Conservation (phyloP, 2,888 invertebrate genomes). For the Cremastinae sp. region DNA sequence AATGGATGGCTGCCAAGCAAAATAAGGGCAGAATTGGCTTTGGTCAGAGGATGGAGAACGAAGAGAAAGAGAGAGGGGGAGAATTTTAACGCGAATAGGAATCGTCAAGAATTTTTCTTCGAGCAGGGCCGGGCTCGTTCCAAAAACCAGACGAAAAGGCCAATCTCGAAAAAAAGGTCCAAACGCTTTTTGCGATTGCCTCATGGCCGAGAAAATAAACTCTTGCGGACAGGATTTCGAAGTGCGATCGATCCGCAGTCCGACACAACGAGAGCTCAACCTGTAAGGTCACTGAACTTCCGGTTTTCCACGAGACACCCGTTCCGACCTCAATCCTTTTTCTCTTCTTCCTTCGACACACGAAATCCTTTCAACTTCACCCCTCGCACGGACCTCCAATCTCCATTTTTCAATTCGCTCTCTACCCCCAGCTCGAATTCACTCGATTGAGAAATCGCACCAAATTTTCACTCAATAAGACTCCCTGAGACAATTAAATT, state of each 20-base stretch:
- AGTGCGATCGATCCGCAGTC: conserved; percentile 19
- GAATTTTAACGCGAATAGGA: conserved; percentile 35
- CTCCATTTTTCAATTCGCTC: too few relatives aligned
- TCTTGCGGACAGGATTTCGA: not conserved
- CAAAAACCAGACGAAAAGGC: not conserved
- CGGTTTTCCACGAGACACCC: conserved; percentile 28
- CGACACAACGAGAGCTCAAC: conserved; percentile 11
- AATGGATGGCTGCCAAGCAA: conserved; percentile 56
- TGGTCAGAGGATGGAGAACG: conserved; percentile 16
- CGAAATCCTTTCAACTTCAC: conserved; percentile 40
- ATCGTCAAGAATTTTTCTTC: conserved; percentile 42
- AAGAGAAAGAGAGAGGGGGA: too few relatives aligned
- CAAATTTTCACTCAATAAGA: too few relatives aligned
- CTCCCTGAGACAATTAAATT: too few relatives aligned
- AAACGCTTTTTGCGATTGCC: not conserved
- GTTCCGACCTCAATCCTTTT: conserved; percentile 16
- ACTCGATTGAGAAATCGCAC: too few relatives aligned
- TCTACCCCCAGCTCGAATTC: too few relatives aligned
- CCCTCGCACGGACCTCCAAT: conserved; percentile 21
- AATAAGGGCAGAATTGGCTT: conserved; percentile 56
- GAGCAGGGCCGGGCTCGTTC: conserved; percentile 42
- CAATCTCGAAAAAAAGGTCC: conserved; percentile 10
- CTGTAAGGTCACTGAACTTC: conserved; percentile 29
- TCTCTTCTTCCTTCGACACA: conserved; percentile 37
- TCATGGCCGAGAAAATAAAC: conserved; percentile 2